These are phyloP conservation scores for Trachops cirrhosus DNA, from an alignment of 2,797 vertebrate genomes.

Conservation along the genomic window DNA sequence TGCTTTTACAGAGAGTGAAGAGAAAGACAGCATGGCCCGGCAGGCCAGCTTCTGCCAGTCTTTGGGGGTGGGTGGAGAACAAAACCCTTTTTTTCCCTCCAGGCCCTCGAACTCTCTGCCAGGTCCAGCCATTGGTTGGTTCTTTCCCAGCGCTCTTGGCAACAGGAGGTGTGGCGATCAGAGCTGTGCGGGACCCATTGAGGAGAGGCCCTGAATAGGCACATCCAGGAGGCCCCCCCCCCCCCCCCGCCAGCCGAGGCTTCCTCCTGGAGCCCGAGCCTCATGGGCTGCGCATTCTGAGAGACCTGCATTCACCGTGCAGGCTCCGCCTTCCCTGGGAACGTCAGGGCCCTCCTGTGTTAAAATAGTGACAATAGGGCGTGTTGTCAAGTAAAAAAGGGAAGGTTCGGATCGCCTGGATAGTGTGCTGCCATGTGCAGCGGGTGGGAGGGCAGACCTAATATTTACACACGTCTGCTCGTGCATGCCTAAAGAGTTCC, in stretches of 20 bases:
- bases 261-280: not conserved
- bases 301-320: not conserved
- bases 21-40: constrained; percentile 10
- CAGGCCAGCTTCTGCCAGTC: constrained; percentile 54
- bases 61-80: not conserved
- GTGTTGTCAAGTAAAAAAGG: not conserved
- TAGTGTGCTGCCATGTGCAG: fast-evolving
- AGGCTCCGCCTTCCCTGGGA: not conserved
- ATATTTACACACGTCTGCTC: not conserved
- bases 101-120: constrained; percentile 41
- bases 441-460: not conserved
- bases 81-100: constrained; percentile 56
- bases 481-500: not conserved
- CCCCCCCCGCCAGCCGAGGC: not conserved
- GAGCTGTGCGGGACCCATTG: not conserved
- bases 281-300: not conserved
- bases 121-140: not conserved
- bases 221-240: not conserved
- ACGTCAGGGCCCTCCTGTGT: not conserved
- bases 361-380: not conserved
- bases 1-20: constrained; percentile 41
- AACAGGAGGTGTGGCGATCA: not conserved
- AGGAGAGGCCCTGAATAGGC: constrained; percentile 45
- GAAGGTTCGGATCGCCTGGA: not conserved
- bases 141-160: constrained; percentile 42